phyloP scores from a whole-genome alignment of 2,888 invertebrate species.

The Plusia festucae region DNA sequence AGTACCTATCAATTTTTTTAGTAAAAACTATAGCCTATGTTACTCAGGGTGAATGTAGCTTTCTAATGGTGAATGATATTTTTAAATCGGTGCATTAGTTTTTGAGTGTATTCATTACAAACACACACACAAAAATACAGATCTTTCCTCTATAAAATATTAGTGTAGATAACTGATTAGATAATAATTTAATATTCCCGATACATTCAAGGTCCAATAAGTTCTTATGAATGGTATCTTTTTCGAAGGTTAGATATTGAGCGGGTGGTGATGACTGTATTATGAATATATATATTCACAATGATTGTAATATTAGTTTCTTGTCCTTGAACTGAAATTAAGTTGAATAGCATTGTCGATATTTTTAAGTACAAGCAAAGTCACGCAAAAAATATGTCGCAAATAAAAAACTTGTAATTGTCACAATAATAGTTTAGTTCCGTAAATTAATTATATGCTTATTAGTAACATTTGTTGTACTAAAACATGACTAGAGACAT shows the following conservation, averaged over 20 bases:
- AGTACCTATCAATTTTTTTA: too few species aligned
- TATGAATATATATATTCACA: not conserved
- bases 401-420: not conserved
- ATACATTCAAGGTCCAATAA: not conserved
- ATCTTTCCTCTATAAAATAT: too few species aligned
- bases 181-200: not conserved
- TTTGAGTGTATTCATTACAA: too few species aligned
- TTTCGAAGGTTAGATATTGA: not conserved
- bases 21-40: too few species aligned
- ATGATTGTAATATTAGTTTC: not conserved
- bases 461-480: not conserved
- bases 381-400: not conserved
- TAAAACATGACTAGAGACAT: too few species aligned
- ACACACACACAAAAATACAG: too few species aligned
- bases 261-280: not conserved
- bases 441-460: not conserved
- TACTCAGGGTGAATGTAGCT: too few species aligned
- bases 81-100: too few species aligned
- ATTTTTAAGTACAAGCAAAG: not conserved
- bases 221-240: not conserved
- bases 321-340: not conserved
- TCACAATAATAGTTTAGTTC: not conserved
- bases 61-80: too few species aligned
- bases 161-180: constrained; percentile 3
- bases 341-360: not conserved